These are phyloP conservation scores for Orthosia cruda DNA, from an alignment of 2,888 invertebrate genomes.

Conservation along the genomic window DNA sequence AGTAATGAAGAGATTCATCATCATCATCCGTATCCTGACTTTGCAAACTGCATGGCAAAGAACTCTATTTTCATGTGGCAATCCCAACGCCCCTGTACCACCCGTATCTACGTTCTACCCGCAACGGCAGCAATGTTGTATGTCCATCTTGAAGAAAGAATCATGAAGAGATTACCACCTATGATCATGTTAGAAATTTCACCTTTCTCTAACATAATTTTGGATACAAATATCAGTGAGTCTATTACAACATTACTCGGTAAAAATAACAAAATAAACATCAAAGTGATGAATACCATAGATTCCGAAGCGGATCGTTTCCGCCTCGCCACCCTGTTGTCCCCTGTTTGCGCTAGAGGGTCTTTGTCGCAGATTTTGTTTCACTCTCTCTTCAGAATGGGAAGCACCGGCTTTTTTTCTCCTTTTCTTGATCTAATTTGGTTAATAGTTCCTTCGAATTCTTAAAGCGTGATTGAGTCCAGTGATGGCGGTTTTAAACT, in stretches of 20 bases:
- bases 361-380: conserved; percentile 60
- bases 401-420: conserved; percentile 43
- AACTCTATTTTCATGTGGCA: no score
- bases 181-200: neutral
- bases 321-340: conserved; percentile 43
- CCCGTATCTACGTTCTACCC: no score
- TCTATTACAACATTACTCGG: conserved; percentile 11
- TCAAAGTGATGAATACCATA: conserved; percentile 60
- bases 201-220: neutral
- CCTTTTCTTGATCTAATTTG: conserved; percentile 59
- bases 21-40: no score
- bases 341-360: conserved; percentile 54
- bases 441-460: conserved; percentile 56
- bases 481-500: neutral
- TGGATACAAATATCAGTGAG: conserved; percentile 7
- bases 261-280: conserved; percentile 62
- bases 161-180: no score
- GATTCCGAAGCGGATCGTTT: conserved; percentile 61
- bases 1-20: no score
- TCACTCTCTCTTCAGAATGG: conserved; percentile 44
- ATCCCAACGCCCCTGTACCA: no score
- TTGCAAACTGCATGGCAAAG: no score
- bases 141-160: no score
- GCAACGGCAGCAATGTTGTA: no score
- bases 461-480: conserved; percentile 29